Evolutionary conservation across 2,113 vertebrate species (phyloP), one percentile per base, ranked within the genome.

Genomic region (Microtus richardsoni): DNA sequence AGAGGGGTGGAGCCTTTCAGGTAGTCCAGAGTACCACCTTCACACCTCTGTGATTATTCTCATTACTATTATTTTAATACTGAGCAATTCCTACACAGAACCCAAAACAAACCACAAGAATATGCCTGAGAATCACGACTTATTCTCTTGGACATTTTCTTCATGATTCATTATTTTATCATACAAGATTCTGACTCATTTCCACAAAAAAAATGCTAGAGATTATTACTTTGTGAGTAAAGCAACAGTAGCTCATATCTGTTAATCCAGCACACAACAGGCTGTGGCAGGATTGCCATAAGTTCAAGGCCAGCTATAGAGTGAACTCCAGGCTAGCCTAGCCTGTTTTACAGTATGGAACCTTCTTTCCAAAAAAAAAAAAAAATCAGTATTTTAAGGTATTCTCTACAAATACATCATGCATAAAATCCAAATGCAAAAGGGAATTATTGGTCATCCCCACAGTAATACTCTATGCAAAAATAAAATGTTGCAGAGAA

Each of bases 11-110:
- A 36, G 88, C 74, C 91, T 96, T 94, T 96, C 86, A 91, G 49
- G 70, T 47, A 30, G 30, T 92, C 74, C 78, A 95, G 92, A 95
- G 95, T 26, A 97, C 74, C 70, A 96, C 44, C 58, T 91, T 85
- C 64, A 95, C 39, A 94, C 44, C 79, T 95, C 85, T 89, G 47
- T 86, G 83, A 94, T 96, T 96, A 94, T 36, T 97, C 77, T 96
- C 44, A 24, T 95, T 91, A 95, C 62, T 92, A 62, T 77, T 92
- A 73, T 89, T 91, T 73, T 96, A n/a, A 70, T 74, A 91, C 0
- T 88, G 47, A 95, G 28, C 78, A 95, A 94, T 68, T 85, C 47
- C 85, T 88, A 96, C 41, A 92, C 84, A 82, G 79, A 93, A 58
- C 14, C 41, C 87, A 24, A 62, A 94, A 91, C 93, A 85, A 95